Evolutionary conservation across 2,797 vertebrate genomes (phyloP).

Genomic region (Miichthys miiuy): DNA sequence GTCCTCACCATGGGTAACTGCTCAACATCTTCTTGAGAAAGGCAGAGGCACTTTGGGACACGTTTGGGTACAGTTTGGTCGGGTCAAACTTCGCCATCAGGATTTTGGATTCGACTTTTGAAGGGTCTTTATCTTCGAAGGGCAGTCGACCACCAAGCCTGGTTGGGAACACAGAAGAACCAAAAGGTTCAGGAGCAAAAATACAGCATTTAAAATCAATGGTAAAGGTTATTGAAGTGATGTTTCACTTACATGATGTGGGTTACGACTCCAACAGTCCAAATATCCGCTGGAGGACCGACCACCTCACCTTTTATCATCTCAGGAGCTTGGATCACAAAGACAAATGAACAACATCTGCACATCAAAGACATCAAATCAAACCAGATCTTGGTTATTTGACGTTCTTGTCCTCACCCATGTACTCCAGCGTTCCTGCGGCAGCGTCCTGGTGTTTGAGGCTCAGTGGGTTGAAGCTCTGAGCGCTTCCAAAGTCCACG

Average conservation of each 20-base stretch:
- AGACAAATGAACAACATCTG: not conserved
- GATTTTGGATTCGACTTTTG: slow-evolving; percentile 90
- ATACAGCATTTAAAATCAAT: not conserved
- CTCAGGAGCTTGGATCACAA: slow-evolving; percentile 89
- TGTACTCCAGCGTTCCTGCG: slow-evolving; percentile 90
- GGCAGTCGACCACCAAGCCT: slow-evolving; percentile 96
- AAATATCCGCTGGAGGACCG: slow-evolving; percentile 94
- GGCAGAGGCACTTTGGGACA: slow-evolving; percentile 94
- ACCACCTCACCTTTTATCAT: slow-evolving; percentile 94
- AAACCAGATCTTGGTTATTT: too few species aligned
- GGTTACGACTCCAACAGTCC: slow-evolving; percentile 91
- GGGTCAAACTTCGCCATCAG: slow-evolving; percentile 92
- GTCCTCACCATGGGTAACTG: slow-evolving; percentile 92
- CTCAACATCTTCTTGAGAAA: slow-evolving; percentile 95
- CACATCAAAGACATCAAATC: not conserved
- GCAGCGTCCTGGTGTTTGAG: slow-evolving; percentile 86
- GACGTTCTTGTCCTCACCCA: slow-evolving; percentile 68
- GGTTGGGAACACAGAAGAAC: slow-evolving; percentile 16
- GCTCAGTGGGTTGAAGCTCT: slow-evolving; percentile 92
- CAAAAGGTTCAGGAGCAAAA: not conserved
- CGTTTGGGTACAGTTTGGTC: slow-evolving; percentile 93
- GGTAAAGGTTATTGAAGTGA: too few species aligned
- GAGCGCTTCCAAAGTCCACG: slow-evolving; percentile 94
- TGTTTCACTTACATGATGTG: slow-evolving; percentile 91
- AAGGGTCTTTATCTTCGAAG: slow-evolving; percentile 90